Conservation (phyloP, 2,113 vertebrate species). For the Tragelaphus scriptus region DNA sequence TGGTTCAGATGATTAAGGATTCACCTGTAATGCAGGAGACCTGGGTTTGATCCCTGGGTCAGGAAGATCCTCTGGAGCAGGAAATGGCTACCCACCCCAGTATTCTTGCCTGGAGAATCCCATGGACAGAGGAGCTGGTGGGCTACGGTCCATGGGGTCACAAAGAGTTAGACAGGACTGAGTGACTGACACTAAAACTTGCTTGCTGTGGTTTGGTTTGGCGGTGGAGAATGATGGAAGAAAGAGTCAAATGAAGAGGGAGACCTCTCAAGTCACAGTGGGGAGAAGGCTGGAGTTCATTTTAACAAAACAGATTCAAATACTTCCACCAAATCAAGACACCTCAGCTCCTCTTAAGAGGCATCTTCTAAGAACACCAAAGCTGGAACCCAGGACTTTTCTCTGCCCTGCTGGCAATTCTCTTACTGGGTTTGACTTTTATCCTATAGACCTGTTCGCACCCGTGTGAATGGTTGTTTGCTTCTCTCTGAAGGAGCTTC, state of each 20-base stretch:
- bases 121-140: background rate
- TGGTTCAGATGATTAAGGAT: background rate
- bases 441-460: background rate
- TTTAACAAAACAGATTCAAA: background rate
- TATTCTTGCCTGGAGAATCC: background rate
- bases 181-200: background rate
- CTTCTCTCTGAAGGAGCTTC: background rate
- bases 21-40: background rate
- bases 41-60: background rate
- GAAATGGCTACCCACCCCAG: background rate
- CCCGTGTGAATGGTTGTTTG: background rate
- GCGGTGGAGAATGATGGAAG: background rate
- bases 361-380: background rate
- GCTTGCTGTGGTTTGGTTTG: background rate
- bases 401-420: background rate
- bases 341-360: background rate
- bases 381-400: background rate
- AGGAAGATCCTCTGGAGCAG: background rate
- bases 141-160: background rate
- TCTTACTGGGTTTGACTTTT: background rate
- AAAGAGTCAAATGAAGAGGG: background rate
- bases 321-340: background rate
- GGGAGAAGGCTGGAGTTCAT: background rate
- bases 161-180: background rate
- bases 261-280: background rate